phyloP scores from a whole-genome alignment of 2,113 vertebrate genomes.

The Chaenocephalus aceratus region DNA sequence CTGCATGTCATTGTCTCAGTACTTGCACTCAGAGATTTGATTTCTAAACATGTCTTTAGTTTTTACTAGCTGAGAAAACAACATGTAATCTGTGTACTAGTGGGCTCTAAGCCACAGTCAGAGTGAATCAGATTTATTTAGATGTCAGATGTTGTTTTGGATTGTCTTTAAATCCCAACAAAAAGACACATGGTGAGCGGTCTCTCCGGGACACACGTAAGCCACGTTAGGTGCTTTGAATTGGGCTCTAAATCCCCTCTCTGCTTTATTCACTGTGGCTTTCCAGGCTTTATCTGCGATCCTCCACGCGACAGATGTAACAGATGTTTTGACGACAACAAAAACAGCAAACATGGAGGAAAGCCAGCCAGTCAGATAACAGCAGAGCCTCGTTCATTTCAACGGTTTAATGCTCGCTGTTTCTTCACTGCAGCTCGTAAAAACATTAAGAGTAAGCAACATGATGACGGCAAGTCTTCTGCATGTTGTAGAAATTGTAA shows the following conservation, averaged over 20 bases:
- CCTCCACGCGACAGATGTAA: conserved; percentile 7
- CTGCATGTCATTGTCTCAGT: no score
- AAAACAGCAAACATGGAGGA: background rate
- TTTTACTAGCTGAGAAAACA: background rate
- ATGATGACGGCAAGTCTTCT: background rate
- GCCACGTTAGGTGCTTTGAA: background rate
- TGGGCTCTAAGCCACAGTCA: background rate
- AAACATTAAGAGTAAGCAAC: background rate
- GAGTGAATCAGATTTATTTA: background rate
- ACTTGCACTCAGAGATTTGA: no score
- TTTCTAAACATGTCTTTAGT: background rate
- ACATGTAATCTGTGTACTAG: background rate
- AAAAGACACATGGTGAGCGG: background rate
- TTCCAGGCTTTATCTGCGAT: conserved; percentile 33
- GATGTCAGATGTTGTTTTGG: background rate
- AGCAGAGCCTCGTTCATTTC: background rate
- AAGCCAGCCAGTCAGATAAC: background rate
- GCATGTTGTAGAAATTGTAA: background rate
- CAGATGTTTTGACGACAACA: background rate
- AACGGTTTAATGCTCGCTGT: background rate
- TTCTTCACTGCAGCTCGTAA: background rate
- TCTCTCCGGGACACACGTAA: conserved; percentile 11
- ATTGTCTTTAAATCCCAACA: background rate
- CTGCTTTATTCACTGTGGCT: conserved; percentile 3
- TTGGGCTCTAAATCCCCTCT: conserved; percentile 9